Conservation (phyloP, 1,140 invertebrate species). For the Zaprionus tsacasi region DNA sequence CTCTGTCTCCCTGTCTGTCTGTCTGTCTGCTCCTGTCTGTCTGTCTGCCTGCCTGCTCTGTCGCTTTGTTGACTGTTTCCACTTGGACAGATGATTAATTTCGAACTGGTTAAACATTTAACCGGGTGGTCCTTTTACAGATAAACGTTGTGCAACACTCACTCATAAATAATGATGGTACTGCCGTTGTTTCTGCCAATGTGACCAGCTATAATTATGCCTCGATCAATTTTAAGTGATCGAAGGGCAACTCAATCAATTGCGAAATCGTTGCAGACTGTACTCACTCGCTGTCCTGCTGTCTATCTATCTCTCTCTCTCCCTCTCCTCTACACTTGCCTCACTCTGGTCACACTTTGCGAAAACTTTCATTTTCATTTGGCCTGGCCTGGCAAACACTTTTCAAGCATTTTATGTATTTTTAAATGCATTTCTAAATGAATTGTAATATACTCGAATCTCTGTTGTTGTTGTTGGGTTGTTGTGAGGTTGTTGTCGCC, state of each 20-base stretch:
- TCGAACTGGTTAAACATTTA: constrained; percentile 57
- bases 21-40: constrained; percentile 5
- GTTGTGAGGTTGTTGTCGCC: constrained; percentile 17
- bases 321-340: neutral
- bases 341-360: constrained; percentile 52
- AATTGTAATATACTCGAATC: constrained; percentile 70
- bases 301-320: neutral
- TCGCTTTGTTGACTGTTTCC: constrained; percentile 34
- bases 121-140: constrained; percentile 66
- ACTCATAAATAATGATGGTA: constrained; percentile 73
- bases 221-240: neutral
- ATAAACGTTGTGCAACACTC: constrained; percentile 62
- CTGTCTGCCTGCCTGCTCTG: constrained; percentile 5
- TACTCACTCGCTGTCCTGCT: neutral
- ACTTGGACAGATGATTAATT: constrained; percentile 69
- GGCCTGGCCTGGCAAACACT: constrained; percentile 59
- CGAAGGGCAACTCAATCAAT: constrained; percentile 4
- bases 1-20: neutral
- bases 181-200: constrained; percentile 22
- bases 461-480: neutral
- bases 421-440: constrained; percentile 82
- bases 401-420: constrained; percentile 75
- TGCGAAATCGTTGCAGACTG: neutral
- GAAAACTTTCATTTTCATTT: constrained; percentile 75
- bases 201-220: constrained; percentile 42